Base-by-base conservation (phyloP, 1,140 invertebrate genomes). In the Heterodera schachtii region DNA sequence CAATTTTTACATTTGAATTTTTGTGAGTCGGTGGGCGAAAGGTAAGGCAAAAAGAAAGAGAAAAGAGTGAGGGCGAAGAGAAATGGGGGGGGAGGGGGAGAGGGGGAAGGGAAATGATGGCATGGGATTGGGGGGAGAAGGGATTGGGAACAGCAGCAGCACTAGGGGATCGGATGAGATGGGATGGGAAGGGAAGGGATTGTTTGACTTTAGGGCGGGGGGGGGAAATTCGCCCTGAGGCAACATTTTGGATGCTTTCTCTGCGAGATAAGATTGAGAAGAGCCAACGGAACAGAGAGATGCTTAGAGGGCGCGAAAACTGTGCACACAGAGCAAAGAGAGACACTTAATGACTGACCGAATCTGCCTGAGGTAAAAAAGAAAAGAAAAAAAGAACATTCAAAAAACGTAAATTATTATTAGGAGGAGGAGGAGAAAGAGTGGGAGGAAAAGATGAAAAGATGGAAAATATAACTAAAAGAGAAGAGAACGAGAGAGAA, bases 201-300 rank as follows among this genome's bases (percentile, higher is more conserved):
- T 60, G 57, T 60, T 60, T 60, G 57, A 60, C 11, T 60, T 60
- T 60, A 19, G 13, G 9, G 57, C 0, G 9, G 57, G 57, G 9
- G 57, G 57, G 57, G 57, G 1, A 19, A 16, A 60, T 60, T 60
- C 57, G 57, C 57, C 57, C 16, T n/a, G 57, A 16, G 57, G 57
- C 57, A 60, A 60, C 57, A 60, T 60, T 60, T 60, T 60, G 57
- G 57, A 60, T 60, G 57, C 57, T 60, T 60, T 60, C 57, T 60
- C 57, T 60, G 57, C 57, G 57, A 60, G 57, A 60, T 60, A 60
- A 60, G 57, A 60, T 60, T 60, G 6, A 19, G 57, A 16, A 2
- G 57, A 19, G 13, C 57, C 4, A 16, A 19, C 11, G 57, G 16
- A 60, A 60, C 57, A 13, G 19, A 19, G 19, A 60, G 19, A 60